Percentiles rank a stretch among this genome's conserved stretches.
These are phyloP conservation scores for Drosophila equinoxialis DNA, from an alignment of 1,140 invertebrate species.

Conservation along the genomic window DNA sequence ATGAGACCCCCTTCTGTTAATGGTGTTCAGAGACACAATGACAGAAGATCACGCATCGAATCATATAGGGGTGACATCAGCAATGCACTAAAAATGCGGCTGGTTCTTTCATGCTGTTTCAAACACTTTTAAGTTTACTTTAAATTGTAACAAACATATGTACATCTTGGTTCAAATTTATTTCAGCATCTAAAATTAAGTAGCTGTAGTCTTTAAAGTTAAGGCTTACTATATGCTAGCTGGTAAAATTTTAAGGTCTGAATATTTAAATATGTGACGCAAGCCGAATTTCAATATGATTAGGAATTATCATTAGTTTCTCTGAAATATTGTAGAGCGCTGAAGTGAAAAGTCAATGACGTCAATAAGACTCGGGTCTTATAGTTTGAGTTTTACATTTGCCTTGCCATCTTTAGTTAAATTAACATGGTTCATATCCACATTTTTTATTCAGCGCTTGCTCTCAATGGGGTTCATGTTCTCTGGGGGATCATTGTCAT, in stretches of 20 bases:
- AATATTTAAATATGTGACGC: too few species aligned
- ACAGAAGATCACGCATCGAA: constrained; percentile 11
- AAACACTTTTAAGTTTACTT: too few species aligned
- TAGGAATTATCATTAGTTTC: too few species aligned
- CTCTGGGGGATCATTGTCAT: constrained; percentile 50
- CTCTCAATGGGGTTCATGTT: not conserved
- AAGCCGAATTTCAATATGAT: too few species aligned
- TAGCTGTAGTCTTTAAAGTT: too few species aligned
- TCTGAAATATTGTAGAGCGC: too few species aligned
- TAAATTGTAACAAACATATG: too few species aligned
- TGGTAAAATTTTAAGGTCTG: too few species aligned
- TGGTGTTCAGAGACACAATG: not conserved
- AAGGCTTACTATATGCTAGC: too few species aligned
- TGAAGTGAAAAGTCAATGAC: not conserved
- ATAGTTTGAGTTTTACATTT: not conserved
- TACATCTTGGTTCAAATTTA: too few species aligned
- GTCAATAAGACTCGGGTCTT: not conserved
- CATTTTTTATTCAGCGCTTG: constrained; percentile 26
- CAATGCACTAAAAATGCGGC: not conserved
- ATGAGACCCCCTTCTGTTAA: not conserved
- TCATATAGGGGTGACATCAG: not conserved
- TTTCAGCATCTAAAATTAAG: too few species aligned
- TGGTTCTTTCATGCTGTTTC: too few species aligned
- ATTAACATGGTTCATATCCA: constrained; percentile 23
- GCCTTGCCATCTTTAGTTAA: not conserved